Percentiles rank a stretch among this genome's conserved stretches.
These are phyloP conservation scores for Phalangium opilio DNA, from an alignment of 2,888 invertebrate genomes.

Conservation along the genomic window DNA sequence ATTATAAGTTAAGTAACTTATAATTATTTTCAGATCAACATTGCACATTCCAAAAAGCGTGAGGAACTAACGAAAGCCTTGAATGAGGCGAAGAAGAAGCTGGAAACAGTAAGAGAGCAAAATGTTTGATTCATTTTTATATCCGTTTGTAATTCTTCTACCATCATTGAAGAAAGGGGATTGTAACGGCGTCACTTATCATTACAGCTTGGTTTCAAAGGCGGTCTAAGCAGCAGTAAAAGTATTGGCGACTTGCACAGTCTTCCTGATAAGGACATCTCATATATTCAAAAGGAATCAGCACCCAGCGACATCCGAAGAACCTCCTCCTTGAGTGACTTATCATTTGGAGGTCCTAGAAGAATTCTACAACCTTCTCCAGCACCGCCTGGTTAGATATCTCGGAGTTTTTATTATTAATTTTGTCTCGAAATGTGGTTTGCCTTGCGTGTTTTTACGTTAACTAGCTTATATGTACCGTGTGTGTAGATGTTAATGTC, in stretches of 20 bases:
- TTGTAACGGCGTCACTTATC: conserved; percentile 11
- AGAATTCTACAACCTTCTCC: too few species aligned
- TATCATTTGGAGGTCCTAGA: background rate
- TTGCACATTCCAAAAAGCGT: conserved; percentile 26
- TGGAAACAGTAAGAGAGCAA: conserved; percentile 58
- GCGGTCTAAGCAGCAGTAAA: conserved; percentile 65
- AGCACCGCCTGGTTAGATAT: too few species aligned
- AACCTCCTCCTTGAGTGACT: background rate
- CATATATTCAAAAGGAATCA: too few species aligned
- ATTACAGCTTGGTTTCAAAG: conserved; percentile 53
- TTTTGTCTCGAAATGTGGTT: conserved; percentile 21
- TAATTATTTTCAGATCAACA: too few species aligned
- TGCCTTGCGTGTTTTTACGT: conserved; percentile 27
- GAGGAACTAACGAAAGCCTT: conserved; percentile 67
- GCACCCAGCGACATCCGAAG: background rate
- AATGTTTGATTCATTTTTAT: background rate
- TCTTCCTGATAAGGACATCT: conserved; percentile 39
- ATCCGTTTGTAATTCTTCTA: background rate
- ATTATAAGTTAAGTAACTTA: conserved; percentile 7
- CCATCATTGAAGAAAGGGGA: background rate
- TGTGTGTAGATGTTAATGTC: conserved; percentile 32
- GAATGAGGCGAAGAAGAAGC: conserved; percentile 65
- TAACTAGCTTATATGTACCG: conserved; percentile 25
- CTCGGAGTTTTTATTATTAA: conserved; percentile 1
- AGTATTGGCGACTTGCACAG: conserved; percentile 71